These are phyloP conservation scores for Trichosurus vulpecula DNA, from an alignment of 2,797 vertebrate species.

Conservation along the genomic window DNA sequence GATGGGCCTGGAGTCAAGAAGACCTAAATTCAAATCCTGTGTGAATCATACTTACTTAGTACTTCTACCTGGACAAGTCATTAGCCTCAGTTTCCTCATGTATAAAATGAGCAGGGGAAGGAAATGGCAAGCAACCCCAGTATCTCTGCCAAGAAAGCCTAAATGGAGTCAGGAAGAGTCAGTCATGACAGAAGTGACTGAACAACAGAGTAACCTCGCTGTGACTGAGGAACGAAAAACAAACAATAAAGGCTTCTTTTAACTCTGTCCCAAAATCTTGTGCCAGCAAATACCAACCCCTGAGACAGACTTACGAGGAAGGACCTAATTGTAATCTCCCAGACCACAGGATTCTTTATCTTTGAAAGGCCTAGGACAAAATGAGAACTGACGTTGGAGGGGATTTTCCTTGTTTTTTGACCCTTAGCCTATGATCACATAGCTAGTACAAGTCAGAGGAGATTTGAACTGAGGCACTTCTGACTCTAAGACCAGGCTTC, in stretches of 20 bases:
- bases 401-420: background rate
- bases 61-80: no score
- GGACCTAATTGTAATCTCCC: background rate
- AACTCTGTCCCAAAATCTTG: background rate
- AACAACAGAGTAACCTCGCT: background rate
- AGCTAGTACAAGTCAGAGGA: background rate
- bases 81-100: no score
- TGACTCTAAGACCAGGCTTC: background rate
- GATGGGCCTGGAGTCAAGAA: background rate
- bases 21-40: background rate
- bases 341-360: background rate
- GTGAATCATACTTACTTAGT: no score
- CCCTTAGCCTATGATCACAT: background rate
- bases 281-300: background rate
- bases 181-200: background rate
- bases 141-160: background rate
- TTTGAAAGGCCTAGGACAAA: background rate
- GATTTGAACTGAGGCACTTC: background rate
- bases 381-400: constrained; percentile 50
- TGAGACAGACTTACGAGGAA: background rate
- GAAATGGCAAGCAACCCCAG: background rate
- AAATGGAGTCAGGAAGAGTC: background rate
- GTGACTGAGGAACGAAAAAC: background rate
- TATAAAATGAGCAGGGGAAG: background rate
- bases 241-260: background rate